Evolutionary conservation across 35 echinoderm and acorn worm species (phyloP).

Genomic region (Apostichopus parvimensis): DNA sequence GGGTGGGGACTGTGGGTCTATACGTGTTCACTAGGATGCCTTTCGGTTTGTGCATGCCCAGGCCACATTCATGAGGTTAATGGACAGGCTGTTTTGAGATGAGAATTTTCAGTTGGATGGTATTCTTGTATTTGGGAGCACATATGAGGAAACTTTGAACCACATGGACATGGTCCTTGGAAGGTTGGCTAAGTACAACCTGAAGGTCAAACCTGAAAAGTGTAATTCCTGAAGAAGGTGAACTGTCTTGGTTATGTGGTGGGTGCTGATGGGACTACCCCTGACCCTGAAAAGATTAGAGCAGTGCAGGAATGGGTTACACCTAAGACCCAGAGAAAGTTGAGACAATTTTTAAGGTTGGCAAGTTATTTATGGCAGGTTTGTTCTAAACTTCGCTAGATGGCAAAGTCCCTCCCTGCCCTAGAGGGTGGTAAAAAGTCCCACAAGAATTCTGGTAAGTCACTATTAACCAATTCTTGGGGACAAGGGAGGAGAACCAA

Average conservation of each 20-base stretch:
- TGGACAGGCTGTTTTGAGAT: constrained; percentile 16
- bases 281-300: neutral
- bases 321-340: neutral
- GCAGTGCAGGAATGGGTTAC: neutral
- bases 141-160: constrained; percentile 17
- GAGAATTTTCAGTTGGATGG: constrained; percentile 33
- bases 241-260: neutral
- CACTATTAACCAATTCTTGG: too few species aligned
- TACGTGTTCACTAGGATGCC: constrained; percentile 41
- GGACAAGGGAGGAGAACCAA: too few species aligned
- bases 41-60: constrained; percentile 42
- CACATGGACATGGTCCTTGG: constrained; percentile 30
- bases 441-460: too few species aligned
- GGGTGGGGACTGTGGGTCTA: constrained; percentile 52
- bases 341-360: neutral
- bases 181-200: constrained; percentile 27
- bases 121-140: constrained; percentile 21
- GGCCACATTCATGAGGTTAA: constrained; percentile 37
- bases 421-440: too few species aligned
- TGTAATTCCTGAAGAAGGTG: constrained; percentile 32
- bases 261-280: neutral
- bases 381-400: neutral
- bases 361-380: neutral
- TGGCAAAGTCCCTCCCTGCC: too few species aligned
- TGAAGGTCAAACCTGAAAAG: constrained; percentile 57